Percentiles rank a stretch among this genome's conserved stretches.
Evolutionary conservation across 2,113 vertebrate genomes (phyloP).

Genomic region (Engraulis encrasicolus): DNA sequence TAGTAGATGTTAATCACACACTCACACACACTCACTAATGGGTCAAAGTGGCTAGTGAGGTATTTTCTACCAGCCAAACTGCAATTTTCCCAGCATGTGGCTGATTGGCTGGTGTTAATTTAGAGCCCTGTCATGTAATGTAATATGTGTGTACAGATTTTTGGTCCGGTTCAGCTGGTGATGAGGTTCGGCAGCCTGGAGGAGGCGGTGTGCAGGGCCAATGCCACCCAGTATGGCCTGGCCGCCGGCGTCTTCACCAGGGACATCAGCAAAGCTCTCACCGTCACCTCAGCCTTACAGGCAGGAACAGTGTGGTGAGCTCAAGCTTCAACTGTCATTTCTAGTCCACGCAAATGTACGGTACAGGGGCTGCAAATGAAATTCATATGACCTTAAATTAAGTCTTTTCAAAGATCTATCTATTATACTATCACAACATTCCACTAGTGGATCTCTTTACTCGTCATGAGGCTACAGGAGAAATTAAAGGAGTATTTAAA

Average conservation of each 20-base stretch:
- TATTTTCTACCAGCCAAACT: no score
- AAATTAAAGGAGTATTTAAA: no score
- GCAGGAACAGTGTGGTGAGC: conserved; percentile 88
- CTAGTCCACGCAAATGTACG: neutral
- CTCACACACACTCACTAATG: no score
- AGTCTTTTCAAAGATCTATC: no score
- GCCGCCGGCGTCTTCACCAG: conserved; percentile 87
- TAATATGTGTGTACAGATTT: conserved; percentile 77
- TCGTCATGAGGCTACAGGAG: no score
- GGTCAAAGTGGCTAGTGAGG: no score
- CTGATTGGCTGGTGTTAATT: no score
- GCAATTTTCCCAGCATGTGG: no score
- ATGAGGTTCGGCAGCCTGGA: conserved; percentile 83
- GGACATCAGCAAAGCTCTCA: conserved; percentile 84
- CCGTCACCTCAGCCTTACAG: conserved; percentile 82
- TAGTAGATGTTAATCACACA: no score
- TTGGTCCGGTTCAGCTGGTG: conserved; percentile 90
- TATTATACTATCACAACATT: no score
- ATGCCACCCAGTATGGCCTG: conserved; percentile 84
- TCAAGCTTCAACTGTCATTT: neutral
- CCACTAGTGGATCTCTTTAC: no score
- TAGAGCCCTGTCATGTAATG: no score
- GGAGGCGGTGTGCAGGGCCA: conserved; percentile 87
- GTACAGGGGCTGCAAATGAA: neutral
- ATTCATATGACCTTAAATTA: neutral